Evolutionary conservation across 2,888 invertebrate genomes (phyloP).

Genomic region (Orthosia incerta): DNA sequence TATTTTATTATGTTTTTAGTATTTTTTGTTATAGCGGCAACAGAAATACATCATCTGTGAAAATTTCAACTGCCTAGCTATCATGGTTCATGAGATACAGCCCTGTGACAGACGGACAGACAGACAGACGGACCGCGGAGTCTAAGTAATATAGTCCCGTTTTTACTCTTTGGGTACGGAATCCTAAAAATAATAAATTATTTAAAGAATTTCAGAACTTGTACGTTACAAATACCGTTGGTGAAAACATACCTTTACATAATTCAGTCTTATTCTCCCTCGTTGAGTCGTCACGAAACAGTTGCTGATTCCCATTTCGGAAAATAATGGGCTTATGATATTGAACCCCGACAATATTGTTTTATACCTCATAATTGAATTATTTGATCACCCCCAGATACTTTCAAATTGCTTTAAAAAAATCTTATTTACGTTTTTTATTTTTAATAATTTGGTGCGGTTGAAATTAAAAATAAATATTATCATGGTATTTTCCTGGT

Average conservation of each 20-base stretch:
- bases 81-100: too few relatives aligned
- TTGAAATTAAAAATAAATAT: conserved; percentile 13
- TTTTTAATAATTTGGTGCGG: conserved; percentile 2
- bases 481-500: neutral
- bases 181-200: neutral
- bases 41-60: too few relatives aligned
- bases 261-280: conserved; percentile 33
- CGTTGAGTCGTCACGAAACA: conserved; percentile 26
- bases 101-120: too few relatives aligned
- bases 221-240: neutral
- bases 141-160: too few relatives aligned
- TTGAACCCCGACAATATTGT: conserved; percentile 65
- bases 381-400: conserved; percentile 57
- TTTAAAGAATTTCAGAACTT: neutral
- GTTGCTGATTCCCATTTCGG: conserved; percentile 56
- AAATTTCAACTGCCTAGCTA: too few relatives aligned
- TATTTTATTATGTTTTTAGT: too few relatives aligned
- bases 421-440: conserved; percentile 23
- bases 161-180: too few relatives aligned
- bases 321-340: conserved; percentile 69
- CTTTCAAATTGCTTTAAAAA: conserved; percentile 55
- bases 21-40: too few relatives aligned
- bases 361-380: conserved; percentile 66
- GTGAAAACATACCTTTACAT: conserved; percentile 8
- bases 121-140: too few relatives aligned